Conservation (phyloP, 1,140 invertebrate species). For the Temnothorax curvispinosus region DNA sequence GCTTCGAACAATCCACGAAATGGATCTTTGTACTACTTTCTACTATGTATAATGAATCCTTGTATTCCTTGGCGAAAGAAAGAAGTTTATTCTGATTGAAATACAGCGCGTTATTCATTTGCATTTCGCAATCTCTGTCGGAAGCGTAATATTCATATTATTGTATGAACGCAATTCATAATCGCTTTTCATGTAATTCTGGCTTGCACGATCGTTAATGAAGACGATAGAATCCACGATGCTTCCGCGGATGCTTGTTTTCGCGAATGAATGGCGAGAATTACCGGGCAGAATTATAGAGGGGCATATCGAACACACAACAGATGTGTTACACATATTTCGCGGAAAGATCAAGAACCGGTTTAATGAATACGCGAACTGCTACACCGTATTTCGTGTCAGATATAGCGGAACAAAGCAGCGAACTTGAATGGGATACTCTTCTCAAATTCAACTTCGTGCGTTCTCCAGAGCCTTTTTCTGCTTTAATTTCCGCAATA, state of each 20-base stretch:
- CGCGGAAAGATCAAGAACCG: conserved; percentile 9
- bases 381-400: not conserved
- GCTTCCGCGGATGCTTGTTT: conserved; percentile 5
- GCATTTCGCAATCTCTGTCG: not conserved
- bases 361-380: conserved; percentile 23
- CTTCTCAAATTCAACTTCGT: conserved; percentile 8
- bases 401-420: conserved; percentile 14
- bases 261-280: conserved; percentile 23
- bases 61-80: not conserved
- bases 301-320: not conserved
- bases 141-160: not conserved
- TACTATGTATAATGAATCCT: not conserved
- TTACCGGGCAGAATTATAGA: not conserved
- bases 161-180: not conserved
- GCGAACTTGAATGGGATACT: not conserved
- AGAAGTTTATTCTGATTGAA: not conserved
- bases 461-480: conserved; percentile 5
- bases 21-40: not conserved
- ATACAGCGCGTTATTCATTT: not conserved
- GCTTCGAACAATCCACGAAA: conserved; percentile 27
- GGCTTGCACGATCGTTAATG: not conserved
- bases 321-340: conserved; percentile 30
- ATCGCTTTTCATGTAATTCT: not conserved
- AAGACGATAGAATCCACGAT: not conserved
- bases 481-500: conserved; percentile 21